These are phyloP conservation scores for Eulithis prunata DNA, from an alignment of 2,888 invertebrate genomes.

Conservation along the genomic window DNA sequence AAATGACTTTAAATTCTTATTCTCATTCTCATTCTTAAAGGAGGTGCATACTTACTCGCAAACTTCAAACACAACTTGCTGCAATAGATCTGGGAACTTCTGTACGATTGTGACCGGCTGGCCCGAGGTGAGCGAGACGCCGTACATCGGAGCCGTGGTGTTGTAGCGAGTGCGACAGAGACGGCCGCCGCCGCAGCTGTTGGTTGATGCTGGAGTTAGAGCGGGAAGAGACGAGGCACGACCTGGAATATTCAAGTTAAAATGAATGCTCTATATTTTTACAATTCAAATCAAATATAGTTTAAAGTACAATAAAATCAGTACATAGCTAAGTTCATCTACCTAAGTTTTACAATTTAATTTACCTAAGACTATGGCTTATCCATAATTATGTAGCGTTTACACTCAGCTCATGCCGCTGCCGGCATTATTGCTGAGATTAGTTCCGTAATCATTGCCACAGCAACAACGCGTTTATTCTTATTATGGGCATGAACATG, in stretches of 20 bases:
- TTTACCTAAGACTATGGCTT: no score
- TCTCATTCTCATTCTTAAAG: neutral
- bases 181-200: constrained; percentile 87
- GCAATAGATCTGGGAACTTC: constrained; percentile 95
- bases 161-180: constrained; percentile 95
- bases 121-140: constrained; percentile 96
- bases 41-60: constrained; percentile 89
- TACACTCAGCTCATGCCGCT: no score
- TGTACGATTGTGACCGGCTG: constrained; percentile 97
- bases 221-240: constrained; percentile 67
- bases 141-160: constrained; percentile 97
- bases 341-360: no score
- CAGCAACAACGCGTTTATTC: no score
- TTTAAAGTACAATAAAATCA: no score
- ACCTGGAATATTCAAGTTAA: constrained; percentile 51
- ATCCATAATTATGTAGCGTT: no score
- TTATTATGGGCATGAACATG: no score
- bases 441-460: no score
- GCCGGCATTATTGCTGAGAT: no score
- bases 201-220: constrained; percentile 51
- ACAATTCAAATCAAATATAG: no score
- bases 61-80: constrained; percentile 96
- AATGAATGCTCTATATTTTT: neutral
- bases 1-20: no score
- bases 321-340: no score